Evolutionary conservation across 2,797 vertebrate species (phyloP).

Genomic region (Hippocampus kuda): DNA sequence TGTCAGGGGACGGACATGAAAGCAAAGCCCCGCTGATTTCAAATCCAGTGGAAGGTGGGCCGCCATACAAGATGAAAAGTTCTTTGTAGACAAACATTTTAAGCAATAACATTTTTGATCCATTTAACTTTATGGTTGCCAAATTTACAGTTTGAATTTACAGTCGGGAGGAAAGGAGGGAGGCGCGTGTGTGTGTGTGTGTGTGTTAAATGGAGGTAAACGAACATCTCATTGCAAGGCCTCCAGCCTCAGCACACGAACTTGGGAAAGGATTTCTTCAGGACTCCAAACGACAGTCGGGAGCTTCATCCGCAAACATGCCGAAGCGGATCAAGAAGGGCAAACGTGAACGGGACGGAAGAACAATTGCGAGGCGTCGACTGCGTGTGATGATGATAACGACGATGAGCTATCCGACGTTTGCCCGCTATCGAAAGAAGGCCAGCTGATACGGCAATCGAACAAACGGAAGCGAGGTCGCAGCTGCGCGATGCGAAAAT

Average conservation of each 20-base stretch:
- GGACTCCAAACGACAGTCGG: slow-evolving; percentile 42
- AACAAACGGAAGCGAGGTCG: slow-evolving; percentile 47
- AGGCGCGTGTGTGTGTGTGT: slow-evolving; percentile 8
- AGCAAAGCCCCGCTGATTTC: slow-evolving; percentile 67
- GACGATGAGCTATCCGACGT: slow-evolving; percentile 53
- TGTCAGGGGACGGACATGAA: slow-evolving; percentile 73
- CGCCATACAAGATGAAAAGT: slow-evolving; percentile 74
- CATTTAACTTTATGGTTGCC: slow-evolving; percentile 59
- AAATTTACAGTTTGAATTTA: too few relatives aligned
- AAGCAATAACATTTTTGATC: slow-evolving; percentile 69
- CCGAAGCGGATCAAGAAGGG: slow-evolving; percentile 28
- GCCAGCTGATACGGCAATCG: slow-evolving; percentile 53
- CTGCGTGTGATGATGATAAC: not conserved
- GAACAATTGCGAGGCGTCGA: slow-evolving; percentile 40
- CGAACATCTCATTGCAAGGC: slow-evolving; percentile 57
- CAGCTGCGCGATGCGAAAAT: slow-evolving; percentile 58
- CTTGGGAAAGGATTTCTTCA: slow-evolving; percentile 54
- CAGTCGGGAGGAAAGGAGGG: slow-evolving; percentile 39
- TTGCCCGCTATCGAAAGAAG: slow-evolving; percentile 51
- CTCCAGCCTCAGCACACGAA: slow-evolving; percentile 53
- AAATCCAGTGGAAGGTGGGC: slow-evolving; percentile 71
- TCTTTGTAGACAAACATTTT: slow-evolving; percentile 76
- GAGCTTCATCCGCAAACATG: slow-evolving; percentile 14
- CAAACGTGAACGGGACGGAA: slow-evolving; percentile 19
- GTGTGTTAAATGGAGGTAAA: slow-evolving; percentile 63